Conservation (phyloP, 1,140 invertebrate genomes). For the Nasonia longicornis region DNA sequence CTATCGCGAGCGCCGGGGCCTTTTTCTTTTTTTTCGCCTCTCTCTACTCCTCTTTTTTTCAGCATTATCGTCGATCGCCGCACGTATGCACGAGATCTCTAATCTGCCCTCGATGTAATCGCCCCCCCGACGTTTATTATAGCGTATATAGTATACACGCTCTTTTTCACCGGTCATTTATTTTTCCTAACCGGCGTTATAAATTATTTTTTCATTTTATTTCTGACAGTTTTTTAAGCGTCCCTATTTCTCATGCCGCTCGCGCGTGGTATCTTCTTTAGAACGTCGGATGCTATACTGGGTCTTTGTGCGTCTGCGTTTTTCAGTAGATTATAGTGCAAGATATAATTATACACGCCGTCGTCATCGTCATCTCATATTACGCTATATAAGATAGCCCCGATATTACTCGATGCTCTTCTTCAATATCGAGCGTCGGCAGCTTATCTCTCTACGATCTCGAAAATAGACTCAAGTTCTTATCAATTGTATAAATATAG, state of each 20-base stretch:
- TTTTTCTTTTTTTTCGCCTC: background rate
- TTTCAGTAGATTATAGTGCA: too few species aligned
- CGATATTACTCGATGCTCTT: too few species aligned
- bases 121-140: background rate
- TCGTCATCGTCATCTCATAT: too few species aligned
- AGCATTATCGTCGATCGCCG: background rate
- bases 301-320: too few species aligned
- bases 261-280: too few species aligned
- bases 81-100: background rate
- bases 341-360: too few species aligned
- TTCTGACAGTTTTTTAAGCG: too few species aligned
- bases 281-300: too few species aligned
- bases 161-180: background rate
- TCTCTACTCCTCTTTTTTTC: background rate
- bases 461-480: background rate
- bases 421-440: background rate
- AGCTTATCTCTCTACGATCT: background rate
- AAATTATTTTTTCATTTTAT: too few species aligned
- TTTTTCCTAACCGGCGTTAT: too few species aligned
- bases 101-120: constrained; percentile 11
- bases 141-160: background rate
- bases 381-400: too few species aligned
- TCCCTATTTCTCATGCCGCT: too few species aligned
- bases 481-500: background rate
- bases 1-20: background rate